These are phyloP conservation scores for Fissipunctia ypsillon DNA, from an alignment of 2,888 invertebrate genomes.

Conservation along the genomic window DNA sequence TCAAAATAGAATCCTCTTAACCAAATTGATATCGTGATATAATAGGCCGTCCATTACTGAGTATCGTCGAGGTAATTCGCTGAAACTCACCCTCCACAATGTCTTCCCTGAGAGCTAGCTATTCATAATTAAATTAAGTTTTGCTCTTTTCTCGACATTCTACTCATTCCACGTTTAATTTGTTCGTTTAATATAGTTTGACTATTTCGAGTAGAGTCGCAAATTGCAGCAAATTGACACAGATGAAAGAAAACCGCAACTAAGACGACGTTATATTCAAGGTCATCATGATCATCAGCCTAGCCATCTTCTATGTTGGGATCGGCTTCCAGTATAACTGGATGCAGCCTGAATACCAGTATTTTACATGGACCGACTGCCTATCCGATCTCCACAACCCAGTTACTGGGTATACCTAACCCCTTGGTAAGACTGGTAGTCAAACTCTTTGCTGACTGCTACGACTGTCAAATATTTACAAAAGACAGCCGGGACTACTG, in stretches of 20 bases:
- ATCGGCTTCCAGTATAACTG: not conserved
- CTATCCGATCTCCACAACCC: not conserved
- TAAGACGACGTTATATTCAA: not conserved
- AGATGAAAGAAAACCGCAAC: not conserved
- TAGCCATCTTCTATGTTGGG: not conserved
- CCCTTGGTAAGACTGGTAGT: not conserved
- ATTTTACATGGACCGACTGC: not conserved
- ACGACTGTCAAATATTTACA: not conserved
- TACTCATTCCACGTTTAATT: constrained; percentile 56
- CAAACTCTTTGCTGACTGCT: not conserved
- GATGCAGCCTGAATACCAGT: not conserved
- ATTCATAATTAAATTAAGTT: constrained; percentile 66
- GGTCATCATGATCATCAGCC: not conserved
- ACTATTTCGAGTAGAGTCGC: constrained; percentile 2
- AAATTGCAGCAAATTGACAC: constrained; percentile 18
- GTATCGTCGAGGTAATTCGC: constrained; percentile 69
- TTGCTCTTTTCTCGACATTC: constrained; percentile 60
- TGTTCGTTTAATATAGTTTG: constrained; percentile 55
- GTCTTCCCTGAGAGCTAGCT: constrained; percentile 61
- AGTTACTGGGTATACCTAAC: not conserved
- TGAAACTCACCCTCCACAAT: constrained; percentile 69
- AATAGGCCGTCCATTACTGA: constrained; percentile 66
- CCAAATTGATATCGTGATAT: constrained; percentile 67
- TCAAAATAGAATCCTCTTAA: constrained; percentile 59
- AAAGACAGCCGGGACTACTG: not conserved